These are phyloP conservation scores for Exocentrus adspersus DNA, from an alignment of 2,888 invertebrate genomes.

Conservation along the genomic window DNA sequence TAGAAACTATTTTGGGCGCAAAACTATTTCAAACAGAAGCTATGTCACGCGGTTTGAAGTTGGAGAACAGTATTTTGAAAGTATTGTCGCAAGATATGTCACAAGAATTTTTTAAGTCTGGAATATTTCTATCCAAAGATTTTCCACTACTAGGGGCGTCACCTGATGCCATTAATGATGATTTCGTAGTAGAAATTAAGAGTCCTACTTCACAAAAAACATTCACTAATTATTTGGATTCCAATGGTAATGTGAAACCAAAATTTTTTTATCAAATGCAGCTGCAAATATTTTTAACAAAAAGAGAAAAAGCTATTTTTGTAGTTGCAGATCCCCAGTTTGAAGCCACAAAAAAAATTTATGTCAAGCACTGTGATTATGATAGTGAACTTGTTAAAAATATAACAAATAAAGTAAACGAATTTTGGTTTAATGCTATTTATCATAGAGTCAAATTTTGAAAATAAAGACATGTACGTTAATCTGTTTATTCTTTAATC, in stretches of 20 bases:
- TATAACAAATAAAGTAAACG: slow-evolving; percentile 4
- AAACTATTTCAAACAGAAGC: slow-evolving; percentile 1
- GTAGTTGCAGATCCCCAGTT: slow-evolving; percentile 8
- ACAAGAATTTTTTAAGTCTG: background rate
- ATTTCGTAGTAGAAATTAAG: slow-evolving; percentile 7
- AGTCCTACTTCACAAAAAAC: slow-evolving; percentile 1
- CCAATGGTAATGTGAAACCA: slow-evolving; percentile 4
- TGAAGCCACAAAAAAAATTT: slow-evolving; percentile 6
- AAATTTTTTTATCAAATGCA: slow-evolving; percentile 9
- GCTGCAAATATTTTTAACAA: slow-evolving; percentile 8
- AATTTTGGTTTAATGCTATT: slow-evolving; percentile 1
- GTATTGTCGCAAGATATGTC: slow-evolving; percentile 3
- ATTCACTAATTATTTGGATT: slow-evolving; percentile 1
- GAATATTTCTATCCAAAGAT: slow-evolving; percentile 2
- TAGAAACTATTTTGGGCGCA: background rate
- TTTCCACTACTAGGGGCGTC: slow-evolving; percentile 9
- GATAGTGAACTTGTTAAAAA: slow-evolving; percentile 11
- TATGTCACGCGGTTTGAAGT: background rate
- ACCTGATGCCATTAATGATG: slow-evolving; percentile 12
- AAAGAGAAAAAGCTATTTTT: slow-evolving; percentile 10
- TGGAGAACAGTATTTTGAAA: background rate
- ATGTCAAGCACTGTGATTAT: slow-evolving; percentile 5
- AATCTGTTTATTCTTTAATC: slow-evolving; percentile 5
- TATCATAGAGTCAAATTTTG: background rate
- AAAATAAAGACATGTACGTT: slow-evolving; percentile 3